Conservation (phyloP, 2,113 vertebrate species). For the Fukomys damarensis region DNA sequence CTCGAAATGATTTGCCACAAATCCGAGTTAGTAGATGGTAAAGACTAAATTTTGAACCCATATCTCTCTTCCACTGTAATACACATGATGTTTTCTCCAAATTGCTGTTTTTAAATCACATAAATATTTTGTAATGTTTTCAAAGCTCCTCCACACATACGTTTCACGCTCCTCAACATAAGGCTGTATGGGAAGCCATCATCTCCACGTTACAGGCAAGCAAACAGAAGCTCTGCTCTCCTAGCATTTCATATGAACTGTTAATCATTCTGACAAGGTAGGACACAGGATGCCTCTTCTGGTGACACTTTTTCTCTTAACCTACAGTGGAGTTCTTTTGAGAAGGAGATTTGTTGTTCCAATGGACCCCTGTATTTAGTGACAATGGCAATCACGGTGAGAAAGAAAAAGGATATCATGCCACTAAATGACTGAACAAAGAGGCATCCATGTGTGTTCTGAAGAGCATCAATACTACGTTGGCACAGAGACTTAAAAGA, state of each 20-base stretch:
- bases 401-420: neutral
- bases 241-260: neutral
- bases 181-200: neutral
- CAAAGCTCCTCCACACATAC: neutral
- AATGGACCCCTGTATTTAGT: neutral
- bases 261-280: neutral
- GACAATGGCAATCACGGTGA: neutral
- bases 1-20: constrained; percentile 17
- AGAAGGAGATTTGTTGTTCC: neutral
- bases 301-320: neutral
- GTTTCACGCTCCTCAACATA: neutral
- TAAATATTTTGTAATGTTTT: neutral
- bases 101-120: neutral
- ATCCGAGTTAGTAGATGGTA: neutral
- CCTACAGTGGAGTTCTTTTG: neutral
- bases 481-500: neutral
- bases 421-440: neutral
- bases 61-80: neutral
- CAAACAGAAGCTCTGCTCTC: neutral
- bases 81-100: neutral
- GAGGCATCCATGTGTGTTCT: neutral
- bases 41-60: constrained; percentile 18
- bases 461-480: neutral
- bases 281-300: neutral
- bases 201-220: neutral